These are phyloP conservation scores for Collichthys lucidus DNA, from an alignment of 2,113 vertebrate species.

Conservation along the genomic window DNA sequence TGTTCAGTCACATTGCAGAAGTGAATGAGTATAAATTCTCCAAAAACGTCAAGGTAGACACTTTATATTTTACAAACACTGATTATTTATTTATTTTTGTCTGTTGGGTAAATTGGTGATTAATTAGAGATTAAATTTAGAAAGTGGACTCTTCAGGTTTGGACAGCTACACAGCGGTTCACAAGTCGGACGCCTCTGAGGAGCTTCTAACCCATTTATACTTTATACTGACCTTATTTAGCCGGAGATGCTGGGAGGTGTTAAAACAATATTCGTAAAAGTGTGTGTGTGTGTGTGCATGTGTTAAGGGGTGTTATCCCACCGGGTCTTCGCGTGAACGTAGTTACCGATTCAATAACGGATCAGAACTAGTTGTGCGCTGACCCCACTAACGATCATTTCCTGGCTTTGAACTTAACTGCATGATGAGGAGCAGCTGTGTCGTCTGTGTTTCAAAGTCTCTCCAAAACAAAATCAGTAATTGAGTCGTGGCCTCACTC, in stretches of 20 bases:
- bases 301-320: conserved; percentile 18
- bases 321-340: conserved; percentile 15
- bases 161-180: conserved; percentile 26
- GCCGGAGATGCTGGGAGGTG: conserved; percentile 14
- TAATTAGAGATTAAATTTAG: conserved; percentile 47
- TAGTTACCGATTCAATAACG: conserved; percentile 41
- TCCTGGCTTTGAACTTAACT: conserved; percentile 63
- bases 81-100: neutral
- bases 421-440: conserved; percentile 36
- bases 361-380: conserved; percentile 34
- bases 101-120: conserved; percentile 21
- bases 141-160: conserved; percentile 5
- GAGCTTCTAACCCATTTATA: conserved; percentile 56
- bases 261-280: conserved; percentile 41
- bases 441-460: conserved; percentile 1
- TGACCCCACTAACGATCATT: conserved; percentile 49
- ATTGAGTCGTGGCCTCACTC: neutral
- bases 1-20: neutral
- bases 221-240: conserved; percentile 63
- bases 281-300: conserved; percentile 20
- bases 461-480: neutral
- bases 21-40: neutral
- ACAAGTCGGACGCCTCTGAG: conserved; percentile 33
- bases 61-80: too few species aligned
- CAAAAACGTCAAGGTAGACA: neutral